phyloP scores from a whole-genome alignment of 1,140 invertebrate genomes.

The Aleiodes sp. region DNA sequence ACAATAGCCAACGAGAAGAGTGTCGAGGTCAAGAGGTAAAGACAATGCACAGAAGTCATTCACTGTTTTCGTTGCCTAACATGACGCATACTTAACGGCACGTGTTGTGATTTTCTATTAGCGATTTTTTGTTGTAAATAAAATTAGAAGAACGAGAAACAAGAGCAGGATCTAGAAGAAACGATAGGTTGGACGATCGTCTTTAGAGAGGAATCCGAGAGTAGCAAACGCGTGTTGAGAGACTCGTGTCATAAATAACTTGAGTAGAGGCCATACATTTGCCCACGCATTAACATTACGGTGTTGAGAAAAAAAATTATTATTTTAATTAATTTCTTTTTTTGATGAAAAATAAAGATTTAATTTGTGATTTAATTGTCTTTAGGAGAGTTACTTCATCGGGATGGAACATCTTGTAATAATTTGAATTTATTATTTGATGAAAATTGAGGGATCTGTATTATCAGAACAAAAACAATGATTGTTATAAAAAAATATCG shows the following conservation, averaged over 20 bases:
- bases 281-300: slow-evolving; percentile 1
- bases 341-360: too few species aligned
- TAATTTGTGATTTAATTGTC: too few species aligned
- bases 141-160: slow-evolving; percentile 51
- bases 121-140: slow-evolving; percentile 39
- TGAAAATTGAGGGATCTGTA: too few species aligned
- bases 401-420: too few species aligned
- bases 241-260: slow-evolving; percentile 50
- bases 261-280: slow-evolving; percentile 21
- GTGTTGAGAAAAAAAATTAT: slow-evolving; percentile 20
- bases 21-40: not conserved
- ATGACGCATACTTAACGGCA: slow-evolving; percentile 36
- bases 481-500: too few species aligned
- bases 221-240: not conserved
- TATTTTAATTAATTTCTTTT: too few species aligned
- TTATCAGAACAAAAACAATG: too few species aligned
- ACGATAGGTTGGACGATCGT: not conserved
- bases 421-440: too few species aligned
- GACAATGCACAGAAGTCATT: slow-evolving; percentile 6
- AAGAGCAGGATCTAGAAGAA: slow-evolving; percentile 51
- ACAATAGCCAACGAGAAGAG: not conserved
- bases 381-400: too few species aligned
- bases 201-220: too few species aligned
- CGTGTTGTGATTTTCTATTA: slow-evolving; percentile 51
- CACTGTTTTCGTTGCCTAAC: not conserved